Evolutionary conservation across 2,888 invertebrate species (phyloP).

Genomic region (Aquatica leii): DNA sequence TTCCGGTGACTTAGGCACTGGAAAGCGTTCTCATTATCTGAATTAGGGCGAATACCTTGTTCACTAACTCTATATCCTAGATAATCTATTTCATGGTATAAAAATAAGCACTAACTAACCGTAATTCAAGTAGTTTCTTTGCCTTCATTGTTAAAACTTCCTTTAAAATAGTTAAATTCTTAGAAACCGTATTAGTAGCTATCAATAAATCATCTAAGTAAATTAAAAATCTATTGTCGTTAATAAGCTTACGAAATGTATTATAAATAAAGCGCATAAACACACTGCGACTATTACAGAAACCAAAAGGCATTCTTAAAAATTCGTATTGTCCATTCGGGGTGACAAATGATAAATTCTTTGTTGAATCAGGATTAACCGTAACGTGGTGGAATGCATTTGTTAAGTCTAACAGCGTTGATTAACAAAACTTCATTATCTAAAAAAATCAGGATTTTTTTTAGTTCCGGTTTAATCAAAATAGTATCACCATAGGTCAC

Average conservation of each 20-base stretch:
- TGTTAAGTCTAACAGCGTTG: background rate
- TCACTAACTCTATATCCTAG: background rate
- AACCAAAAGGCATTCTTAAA: constrained; percentile 7
- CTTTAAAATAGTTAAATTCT: background rate
- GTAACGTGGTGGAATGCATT: background rate
- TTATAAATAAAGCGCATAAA: constrained; percentile 4
- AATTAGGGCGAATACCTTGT: constrained; percentile 1
- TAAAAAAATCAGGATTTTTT: too few species aligned
- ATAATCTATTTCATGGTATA: constrained; percentile 1
- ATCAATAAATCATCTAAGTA: constrained; percentile 7
- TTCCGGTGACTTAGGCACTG: background rate
- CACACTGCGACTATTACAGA: background rate
- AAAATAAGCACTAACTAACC: background rate
- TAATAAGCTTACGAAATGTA: background rate
- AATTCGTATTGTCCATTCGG: constrained; percentile 1
- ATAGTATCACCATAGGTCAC: background rate
- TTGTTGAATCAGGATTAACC: background rate
- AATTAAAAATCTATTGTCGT: background rate
- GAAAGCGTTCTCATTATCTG: background rate
- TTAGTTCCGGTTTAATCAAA: too few species aligned
- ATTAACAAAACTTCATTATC: too few species aligned
- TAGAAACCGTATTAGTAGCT: background rate
- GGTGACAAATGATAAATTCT: background rate
- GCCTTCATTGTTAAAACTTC: background rate
- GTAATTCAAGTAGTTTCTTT: too few species aligned